A percentile compares a stretch with the other conserved stretches of the same genome.
phyloP scores from a whole-genome alignment of 2,888 invertebrate genomes.

The Agrotis ipsilon region DNA sequence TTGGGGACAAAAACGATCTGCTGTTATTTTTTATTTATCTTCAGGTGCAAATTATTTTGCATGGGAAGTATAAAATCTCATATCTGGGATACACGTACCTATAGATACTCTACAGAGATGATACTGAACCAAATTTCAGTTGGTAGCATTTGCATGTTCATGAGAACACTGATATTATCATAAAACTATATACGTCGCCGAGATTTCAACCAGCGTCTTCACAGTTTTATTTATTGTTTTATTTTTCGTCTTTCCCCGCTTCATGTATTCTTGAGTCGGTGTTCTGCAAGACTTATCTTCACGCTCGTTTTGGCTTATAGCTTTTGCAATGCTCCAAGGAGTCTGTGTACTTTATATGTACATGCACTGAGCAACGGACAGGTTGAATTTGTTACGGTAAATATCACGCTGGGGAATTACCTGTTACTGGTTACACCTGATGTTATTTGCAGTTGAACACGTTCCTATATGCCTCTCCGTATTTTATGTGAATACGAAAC shows the following conservation, averaged over 20 bases:
- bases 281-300: constrained; percentile 30
- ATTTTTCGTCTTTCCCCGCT: constrained; percentile 26
- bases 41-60: constrained; percentile 14
- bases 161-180: constrained; percentile 30
- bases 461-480: not conserved
- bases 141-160: constrained; percentile 62
- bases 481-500: too few relatives aligned
- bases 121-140: constrained; percentile 47
- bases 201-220: constrained; percentile 38
- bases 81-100: not conserved
- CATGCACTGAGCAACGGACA: constrained; percentile 31
- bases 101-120: constrained; percentile 4
- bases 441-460: not conserved
- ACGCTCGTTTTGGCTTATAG: constrained; percentile 40
- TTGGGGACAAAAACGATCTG: not conserved
- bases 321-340: constrained; percentile 57
- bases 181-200: constrained; percentile 40
- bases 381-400: constrained; percentile 39
- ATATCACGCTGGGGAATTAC: constrained; percentile 51
- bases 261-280: constrained; percentile 36
- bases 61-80: constrained; percentile 14
- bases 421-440: constrained; percentile 15
- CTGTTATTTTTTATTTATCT: constrained; percentile 1
- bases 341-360: constrained; percentile 29
- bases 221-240: constrained; percentile 48